Conservation (phyloP, 2,888 invertebrate species). For the Rhamphomyia laevipes region DNA sequence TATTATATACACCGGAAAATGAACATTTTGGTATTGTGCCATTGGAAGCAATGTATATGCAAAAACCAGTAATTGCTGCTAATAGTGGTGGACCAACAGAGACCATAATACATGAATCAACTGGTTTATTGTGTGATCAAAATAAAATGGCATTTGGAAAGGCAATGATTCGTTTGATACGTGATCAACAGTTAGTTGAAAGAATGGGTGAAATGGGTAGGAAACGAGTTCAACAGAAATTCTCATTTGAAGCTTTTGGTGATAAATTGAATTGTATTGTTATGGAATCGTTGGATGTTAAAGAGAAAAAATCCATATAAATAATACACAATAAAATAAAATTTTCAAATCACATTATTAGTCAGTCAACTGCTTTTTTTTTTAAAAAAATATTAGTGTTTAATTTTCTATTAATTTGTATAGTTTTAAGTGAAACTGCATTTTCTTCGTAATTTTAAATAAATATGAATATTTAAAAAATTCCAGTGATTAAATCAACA, state of each 20-base stretch:
- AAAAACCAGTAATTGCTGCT: constrained; percentile 88
- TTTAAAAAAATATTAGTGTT: not conserved
- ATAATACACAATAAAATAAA: too few species aligned
- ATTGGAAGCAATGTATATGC: constrained; percentile 92
- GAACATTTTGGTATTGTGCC: constrained; percentile 99
- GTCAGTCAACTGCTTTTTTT: too few species aligned
- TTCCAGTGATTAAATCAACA: too few species aligned
- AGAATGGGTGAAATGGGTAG: constrained; percentile 66
- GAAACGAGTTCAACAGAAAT: constrained; percentile 61
- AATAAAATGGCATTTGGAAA: constrained; percentile 58
- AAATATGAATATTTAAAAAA: too few species aligned
- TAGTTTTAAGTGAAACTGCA: not conserved
- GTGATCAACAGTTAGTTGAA: constrained; percentile 46
- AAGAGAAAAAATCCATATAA: too few species aligned
- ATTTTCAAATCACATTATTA: too few species aligned
- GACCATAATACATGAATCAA: constrained; percentile 65
- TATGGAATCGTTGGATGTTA: not conserved
- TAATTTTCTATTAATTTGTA: not conserved
- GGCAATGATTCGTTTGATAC: constrained; percentile 59
- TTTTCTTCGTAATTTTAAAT: too few species aligned
- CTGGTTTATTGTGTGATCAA: constrained; percentile 69
- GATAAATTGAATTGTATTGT: constrained; percentile 46
- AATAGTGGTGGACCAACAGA: constrained; percentile 94
- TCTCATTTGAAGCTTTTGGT: constrained; percentile 74
- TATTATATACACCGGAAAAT: constrained; percentile 90